phyloP scores from a whole-genome alignment of 1,140 invertebrate species.

The Plodia interpunctella region DNA sequence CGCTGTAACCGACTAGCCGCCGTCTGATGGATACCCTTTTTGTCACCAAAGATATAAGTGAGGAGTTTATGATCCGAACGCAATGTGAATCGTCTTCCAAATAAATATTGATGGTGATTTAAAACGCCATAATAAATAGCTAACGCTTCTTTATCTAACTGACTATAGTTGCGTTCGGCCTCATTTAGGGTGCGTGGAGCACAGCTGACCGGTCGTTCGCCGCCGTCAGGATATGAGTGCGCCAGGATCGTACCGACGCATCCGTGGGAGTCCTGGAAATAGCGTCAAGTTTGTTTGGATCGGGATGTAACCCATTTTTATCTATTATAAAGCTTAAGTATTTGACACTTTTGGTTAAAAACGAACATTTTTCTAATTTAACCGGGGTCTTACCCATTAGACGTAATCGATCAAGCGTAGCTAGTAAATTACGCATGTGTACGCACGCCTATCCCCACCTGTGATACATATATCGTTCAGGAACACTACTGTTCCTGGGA shows the following conservation, averaged over 20 bases:
- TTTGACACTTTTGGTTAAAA: constrained; percentile 19
- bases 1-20: constrained; percentile 37
- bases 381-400: constrained; percentile 5
- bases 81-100: constrained; percentile 20
- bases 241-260: constrained; percentile 62
- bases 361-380: constrained; percentile 23
- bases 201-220: no score
- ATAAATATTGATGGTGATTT: constrained; percentile 27
- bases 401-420: constrained; percentile 11
- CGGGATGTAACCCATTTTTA: constrained; percentile 18
- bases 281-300: constrained; percentile 20
- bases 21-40: constrained; percentile 26
- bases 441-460: constrained; percentile 7
- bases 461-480: constrained; percentile 10
- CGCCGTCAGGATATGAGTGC: constrained; percentile 56
- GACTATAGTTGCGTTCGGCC: constrained; percentile 72
- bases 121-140: constrained; percentile 25
- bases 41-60: constrained; percentile 44
- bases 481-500: constrained; percentile 5
- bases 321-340: constrained; percentile 24
- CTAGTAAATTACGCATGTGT: not conserved
- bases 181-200: constrained; percentile 66
- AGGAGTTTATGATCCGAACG: constrained; percentile 21
- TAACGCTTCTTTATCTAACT: constrained; percentile 74
- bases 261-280: constrained; percentile 19